Conservation (phyloP, 2,113 vertebrate genomes). For the Saimiri boliviensis region DNA sequence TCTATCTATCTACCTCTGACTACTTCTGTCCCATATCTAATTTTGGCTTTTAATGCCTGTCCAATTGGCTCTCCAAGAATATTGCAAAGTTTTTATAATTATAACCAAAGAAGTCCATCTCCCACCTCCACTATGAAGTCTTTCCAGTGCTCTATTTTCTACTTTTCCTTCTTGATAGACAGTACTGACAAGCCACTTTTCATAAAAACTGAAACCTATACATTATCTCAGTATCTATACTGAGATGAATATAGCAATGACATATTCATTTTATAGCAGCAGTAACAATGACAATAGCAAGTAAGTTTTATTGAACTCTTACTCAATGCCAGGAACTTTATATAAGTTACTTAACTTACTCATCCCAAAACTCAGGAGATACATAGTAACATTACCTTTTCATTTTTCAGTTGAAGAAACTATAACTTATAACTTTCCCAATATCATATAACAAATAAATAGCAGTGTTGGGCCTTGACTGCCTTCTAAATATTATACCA, state of each 20-base stretch:
- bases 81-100: neutral
- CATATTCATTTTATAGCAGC: neutral
- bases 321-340: neutral
- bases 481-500: conserved; percentile 21
- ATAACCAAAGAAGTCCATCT: neutral
- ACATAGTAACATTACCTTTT: neutral
- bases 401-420: conserved; percentile 22
- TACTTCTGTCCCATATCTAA: neutral
- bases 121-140: neutral
- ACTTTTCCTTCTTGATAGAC: neutral
- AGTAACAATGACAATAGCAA: neutral
- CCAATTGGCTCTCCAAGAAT: neutral
- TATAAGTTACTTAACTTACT: neutral
- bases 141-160: neutral
- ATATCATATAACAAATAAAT: neutral
- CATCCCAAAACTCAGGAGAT: conserved; percentile 1
- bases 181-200: neutral
- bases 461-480: neutral
- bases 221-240: neutral
- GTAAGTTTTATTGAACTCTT: neutral
- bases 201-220: neutral
- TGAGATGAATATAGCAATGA: neutral
- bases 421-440: neutral
- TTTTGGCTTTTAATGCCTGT: conserved; percentile 15
- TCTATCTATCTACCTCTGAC: neutral